Evolutionary conservation across 2,888 invertebrate genomes (phyloP).

Genomic region (Trissolcus japonicus): DNA sequence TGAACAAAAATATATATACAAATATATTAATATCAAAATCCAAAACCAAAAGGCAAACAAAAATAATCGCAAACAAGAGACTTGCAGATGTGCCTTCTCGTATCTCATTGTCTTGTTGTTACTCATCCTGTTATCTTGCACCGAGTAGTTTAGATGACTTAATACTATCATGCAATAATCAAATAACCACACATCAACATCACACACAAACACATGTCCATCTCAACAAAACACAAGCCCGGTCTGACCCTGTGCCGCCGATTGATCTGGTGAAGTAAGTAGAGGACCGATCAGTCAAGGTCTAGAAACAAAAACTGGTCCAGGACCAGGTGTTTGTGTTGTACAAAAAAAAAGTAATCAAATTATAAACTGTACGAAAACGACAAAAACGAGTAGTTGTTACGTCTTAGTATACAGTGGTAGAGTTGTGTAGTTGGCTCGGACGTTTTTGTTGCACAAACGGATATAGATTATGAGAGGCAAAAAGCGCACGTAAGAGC

Average conservation of each 20-base stretch:
- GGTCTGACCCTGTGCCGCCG: no score
- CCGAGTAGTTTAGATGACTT: slow-evolving; percentile 50
- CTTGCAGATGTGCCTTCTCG: slow-evolving; percentile 52
- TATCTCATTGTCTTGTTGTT: slow-evolving; percentile 61
- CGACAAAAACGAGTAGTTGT: not conserved
- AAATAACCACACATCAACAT: slow-evolving; percentile 27
- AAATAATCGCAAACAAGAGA: slow-evolving; percentile 28
- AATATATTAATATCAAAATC: slow-evolving; percentile 47
- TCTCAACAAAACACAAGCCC: not conserved
- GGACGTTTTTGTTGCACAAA: slow-evolving; percentile 18
- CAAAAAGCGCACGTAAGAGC: slow-evolving; percentile 16
- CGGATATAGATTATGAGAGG: slow-evolving; percentile 3
- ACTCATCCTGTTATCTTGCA: slow-evolving; percentile 60
- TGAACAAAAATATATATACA: slow-evolving; percentile 50
- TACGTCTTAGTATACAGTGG: slow-evolving; percentile 1
- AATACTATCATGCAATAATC: slow-evolving; percentile 37
- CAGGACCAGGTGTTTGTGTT: not conserved
- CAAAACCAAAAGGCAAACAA: slow-evolving; percentile 1
- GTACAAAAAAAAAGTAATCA: no score
- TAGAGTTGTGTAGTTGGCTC: slow-evolving; percentile 35
- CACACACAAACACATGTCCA: slow-evolving; percentile 7
- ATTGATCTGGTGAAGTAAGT: slow-evolving; percentile 3
- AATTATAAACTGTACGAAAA: not conserved
- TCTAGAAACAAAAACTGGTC: slow-evolving; percentile 3
- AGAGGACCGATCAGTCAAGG: not conserved